A percentile compares a stretch with the other conserved stretches of the same genome.
Evolutionary conservation across 2,888 invertebrate genomes (phyloP).

Genomic region (Andrena camellia): DNA sequence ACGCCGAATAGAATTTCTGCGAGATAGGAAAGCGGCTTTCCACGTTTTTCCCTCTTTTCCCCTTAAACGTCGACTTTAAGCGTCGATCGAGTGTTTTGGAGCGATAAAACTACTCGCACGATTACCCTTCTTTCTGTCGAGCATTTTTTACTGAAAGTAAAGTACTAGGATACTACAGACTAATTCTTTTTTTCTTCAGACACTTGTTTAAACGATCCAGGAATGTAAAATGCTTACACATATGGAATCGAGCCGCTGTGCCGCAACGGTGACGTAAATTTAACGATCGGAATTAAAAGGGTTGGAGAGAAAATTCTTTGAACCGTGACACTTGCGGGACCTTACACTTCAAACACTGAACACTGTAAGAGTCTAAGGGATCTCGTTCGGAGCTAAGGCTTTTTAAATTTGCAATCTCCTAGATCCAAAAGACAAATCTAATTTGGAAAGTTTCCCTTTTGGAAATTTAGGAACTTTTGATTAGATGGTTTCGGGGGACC

Average conservation of each 20-base stretch:
- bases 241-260: conserved; percentile 6
- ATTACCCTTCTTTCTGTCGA: background rate
- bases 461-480: background rate
- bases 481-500: background rate
- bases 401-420: background rate
- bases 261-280: conserved; percentile 47
- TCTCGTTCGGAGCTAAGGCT: background rate
- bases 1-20: conserved; percentile 12
- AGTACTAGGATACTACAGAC: too few species aligned
- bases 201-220: conserved; percentile 1
- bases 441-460: background rate
- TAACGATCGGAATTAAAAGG: conserved; percentile 59
- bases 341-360: background rate
- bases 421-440: background rate
- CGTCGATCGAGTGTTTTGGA: conserved; percentile 5
- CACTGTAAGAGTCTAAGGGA: background rate
- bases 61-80: background rate
- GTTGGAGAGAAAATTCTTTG: conserved; percentile 31
- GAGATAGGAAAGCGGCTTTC: conserved; percentile 13
- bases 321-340: conserved; percentile 12
- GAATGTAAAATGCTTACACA: conserved; percentile 9
- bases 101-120: conserved; percentile 3
- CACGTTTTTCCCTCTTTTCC: background rate
- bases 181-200: background rate
- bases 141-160: background rate